These are phyloP conservation scores for Macrostomum cliftonense DNA, from an alignment of 2,888 invertebrate species.

Conservation along the genomic window DNA sequence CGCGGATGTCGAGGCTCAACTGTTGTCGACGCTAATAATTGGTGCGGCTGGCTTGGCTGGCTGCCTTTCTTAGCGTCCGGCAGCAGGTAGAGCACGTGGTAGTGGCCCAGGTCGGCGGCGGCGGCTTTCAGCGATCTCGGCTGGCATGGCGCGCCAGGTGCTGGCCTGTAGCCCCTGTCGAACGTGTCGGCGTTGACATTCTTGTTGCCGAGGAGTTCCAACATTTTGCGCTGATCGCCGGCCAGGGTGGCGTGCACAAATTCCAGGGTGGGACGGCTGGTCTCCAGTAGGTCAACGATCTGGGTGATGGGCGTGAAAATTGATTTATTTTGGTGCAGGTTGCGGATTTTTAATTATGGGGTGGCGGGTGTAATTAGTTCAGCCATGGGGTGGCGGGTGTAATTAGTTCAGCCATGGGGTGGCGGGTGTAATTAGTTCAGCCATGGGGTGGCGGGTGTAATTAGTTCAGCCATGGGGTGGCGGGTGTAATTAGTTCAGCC, in stretches of 20 bases:
- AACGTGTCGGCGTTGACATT: conserved; percentile 20
- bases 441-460: too few species aligned
- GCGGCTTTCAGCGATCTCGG: background rate
- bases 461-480: too few species aligned
- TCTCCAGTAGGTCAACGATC: conserved; percentile 19
- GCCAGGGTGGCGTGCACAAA: conserved; percentile 32
- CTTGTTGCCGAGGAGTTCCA: conserved; percentile 20
- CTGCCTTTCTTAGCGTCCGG: conserved; percentile 11
- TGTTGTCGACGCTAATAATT: too few species aligned
- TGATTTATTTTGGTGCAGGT: too few species aligned
- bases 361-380: too few species aligned
- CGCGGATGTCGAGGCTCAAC: too few species aligned
- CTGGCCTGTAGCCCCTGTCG: conserved; percentile 20
- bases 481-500: too few species aligned
- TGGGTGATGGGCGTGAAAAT: conserved; percentile 13
- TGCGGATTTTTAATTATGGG: too few species aligned
- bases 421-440: too few species aligned
- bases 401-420: too few species aligned
- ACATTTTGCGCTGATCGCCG: conserved; percentile 24
- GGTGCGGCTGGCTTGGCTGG: background rate
- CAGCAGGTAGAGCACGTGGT: conserved; percentile 20
- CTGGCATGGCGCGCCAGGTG: background rate
- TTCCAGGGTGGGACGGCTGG: conserved; percentile 23
- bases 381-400: too few species aligned
- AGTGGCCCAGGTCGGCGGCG: conserved; percentile 23